A percentile compares a stretch with the other conserved stretches of the same genome.
These are phyloP conservation scores for Xiphophorus couchianus DNA, from an alignment of 2,113 vertebrate species.

Conservation along the genomic window DNA sequence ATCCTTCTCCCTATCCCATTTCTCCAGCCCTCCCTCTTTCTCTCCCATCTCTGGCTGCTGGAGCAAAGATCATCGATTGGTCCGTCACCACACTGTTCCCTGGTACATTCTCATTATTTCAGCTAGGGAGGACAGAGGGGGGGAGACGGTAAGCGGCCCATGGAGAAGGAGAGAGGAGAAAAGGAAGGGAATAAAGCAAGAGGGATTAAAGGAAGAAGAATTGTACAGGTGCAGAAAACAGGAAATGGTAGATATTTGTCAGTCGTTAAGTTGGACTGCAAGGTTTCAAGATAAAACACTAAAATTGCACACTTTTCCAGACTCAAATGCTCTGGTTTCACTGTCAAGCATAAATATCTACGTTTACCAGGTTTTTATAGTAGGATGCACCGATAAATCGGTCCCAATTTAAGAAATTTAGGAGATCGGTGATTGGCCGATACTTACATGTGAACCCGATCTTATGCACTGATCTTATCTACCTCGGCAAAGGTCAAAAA, in stretches of 20 bases:
- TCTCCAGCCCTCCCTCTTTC: constrained; percentile 20
- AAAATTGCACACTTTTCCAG: background rate
- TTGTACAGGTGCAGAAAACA: constrained; percentile 17
- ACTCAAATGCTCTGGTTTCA: background rate
- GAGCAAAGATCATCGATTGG: constrained; percentile 72
- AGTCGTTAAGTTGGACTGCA: background rate
- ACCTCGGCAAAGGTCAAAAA: too few species aligned
- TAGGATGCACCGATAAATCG: too few species aligned
- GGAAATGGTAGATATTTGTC: background rate
- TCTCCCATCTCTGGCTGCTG: constrained; percentile 55
- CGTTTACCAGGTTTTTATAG: background rate
- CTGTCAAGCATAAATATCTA: background rate
- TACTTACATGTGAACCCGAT: too few species aligned
- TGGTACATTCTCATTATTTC: constrained; percentile 75
- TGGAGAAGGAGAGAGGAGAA: constrained; percentile 23
- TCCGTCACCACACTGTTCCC: constrained; percentile 64
- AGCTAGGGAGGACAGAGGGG: constrained; percentile 60
- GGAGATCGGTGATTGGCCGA: too few species aligned
- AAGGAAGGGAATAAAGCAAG: constrained; percentile 32
- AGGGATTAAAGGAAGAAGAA: constrained; percentile 18
- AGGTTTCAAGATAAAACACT: background rate
- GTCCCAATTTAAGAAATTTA: too few species aligned
- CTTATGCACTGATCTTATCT: too few species aligned
- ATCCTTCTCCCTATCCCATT: constrained; percentile 37
- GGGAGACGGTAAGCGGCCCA: constrained; percentile 18